phyloP scores from a whole-genome alignment of 2,113 vertebrate species.

The Morone chrysops region DNA sequence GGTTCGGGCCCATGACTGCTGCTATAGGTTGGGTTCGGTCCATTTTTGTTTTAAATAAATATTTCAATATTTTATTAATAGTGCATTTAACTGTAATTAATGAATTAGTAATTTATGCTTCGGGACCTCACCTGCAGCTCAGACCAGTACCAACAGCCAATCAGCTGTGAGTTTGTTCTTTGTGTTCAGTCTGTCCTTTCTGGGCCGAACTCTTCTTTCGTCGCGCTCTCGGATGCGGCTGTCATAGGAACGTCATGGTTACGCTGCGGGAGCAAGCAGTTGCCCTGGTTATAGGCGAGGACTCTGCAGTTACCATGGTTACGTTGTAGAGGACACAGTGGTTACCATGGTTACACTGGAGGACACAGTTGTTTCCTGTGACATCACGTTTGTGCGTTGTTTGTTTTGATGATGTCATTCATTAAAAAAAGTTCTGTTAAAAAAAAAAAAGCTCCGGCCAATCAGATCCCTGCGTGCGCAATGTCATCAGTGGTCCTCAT shows the following conservation, averaged over 20 bases:
- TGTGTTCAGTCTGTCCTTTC: neutral
- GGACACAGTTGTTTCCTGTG: neutral
- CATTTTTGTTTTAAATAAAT: no score
- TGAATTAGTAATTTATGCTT: no score
- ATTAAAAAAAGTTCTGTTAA: neutral
- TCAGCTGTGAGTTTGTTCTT: neutral
- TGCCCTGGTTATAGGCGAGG: neutral
- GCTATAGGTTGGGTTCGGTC: no score
- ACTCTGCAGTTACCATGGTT: neutral
- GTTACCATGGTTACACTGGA: constrained; percentile 9
- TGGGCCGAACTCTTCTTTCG: no score
- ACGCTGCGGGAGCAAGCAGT: neutral
- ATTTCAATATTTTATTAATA: no score
- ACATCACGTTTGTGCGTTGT: neutral
- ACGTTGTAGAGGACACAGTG: neutral
- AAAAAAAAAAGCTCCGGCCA: constrained; percentile 17
- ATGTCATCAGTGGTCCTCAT: constrained; percentile 84
- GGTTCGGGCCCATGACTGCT: no score
- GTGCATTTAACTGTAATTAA: no score
- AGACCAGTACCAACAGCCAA: neutral
- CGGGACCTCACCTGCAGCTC: neutral
- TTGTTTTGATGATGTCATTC: constrained; percentile 18
- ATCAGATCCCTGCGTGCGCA: neutral
- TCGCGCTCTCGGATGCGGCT: no score
- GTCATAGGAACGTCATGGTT: no score